phyloP scores from a whole-genome alignment of 2,797 vertebrate genomes.

The Periparus ater region DNA sequence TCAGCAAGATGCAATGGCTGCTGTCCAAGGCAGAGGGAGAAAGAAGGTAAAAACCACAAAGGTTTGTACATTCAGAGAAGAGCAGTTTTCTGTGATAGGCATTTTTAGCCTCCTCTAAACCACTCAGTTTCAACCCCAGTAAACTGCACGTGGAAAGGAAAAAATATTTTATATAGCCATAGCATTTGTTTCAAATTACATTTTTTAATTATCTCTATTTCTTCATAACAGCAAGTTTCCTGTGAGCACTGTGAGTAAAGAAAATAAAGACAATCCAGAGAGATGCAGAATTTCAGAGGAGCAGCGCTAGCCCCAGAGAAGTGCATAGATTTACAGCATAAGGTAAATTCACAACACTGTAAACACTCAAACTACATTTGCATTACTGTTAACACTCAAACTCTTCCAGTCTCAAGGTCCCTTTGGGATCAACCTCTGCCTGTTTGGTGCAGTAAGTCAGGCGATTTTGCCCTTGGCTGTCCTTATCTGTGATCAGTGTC shows the following conservation, averaged over 20 bases:
- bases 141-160: neutral
- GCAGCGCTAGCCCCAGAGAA: neutral
- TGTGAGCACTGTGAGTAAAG: neutral
- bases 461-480: neutral
- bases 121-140: neutral
- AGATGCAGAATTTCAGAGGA: neutral
- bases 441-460: neutral
- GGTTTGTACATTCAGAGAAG: neutral
- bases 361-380: neutral
- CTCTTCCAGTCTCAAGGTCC: neutral
- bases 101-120: neutral
- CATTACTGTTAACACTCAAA: neutral
- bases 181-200: neutral
- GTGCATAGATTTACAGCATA: neutral
- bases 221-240: neutral
- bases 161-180: neutral
- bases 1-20: neutral
- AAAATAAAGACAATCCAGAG: neutral
- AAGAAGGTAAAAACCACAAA: neutral
- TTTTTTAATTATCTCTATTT: neutral
- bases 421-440: neutral
- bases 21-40: neutral
- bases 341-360: neutral
- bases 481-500: accelerated
- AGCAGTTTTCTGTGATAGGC: neutral